These are phyloP conservation scores for Thomomys bottae DNA, from an alignment of 2,113 vertebrate genomes.

Conservation along the genomic window DNA sequence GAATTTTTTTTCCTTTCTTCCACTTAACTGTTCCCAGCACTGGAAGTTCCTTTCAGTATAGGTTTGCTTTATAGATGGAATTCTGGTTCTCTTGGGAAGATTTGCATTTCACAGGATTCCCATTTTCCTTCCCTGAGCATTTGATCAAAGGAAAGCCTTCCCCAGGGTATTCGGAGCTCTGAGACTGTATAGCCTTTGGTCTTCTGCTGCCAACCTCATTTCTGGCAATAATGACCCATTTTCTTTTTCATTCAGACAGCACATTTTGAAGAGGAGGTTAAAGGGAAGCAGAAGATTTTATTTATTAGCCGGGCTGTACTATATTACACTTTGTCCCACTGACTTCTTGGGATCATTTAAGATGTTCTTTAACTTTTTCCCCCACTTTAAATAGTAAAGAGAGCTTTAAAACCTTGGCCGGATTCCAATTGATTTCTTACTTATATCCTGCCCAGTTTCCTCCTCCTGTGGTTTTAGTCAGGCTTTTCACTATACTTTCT, in stretches of 20 bases:
- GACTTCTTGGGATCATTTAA: constrained; percentile 35
- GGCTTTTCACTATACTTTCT: constrained; percentile 27
- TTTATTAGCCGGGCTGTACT: background rate
- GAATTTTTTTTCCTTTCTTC: background rate
- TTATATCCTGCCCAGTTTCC: background rate
- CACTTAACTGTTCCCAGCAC: background rate
- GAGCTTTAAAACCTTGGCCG: constrained; percentile 2
- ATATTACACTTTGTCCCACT: background rate
- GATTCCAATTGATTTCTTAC: background rate
- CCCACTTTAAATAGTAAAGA: background rate
- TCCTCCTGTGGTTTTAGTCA: background rate
- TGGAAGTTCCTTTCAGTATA: background rate
- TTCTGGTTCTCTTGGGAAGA: constrained; percentile 63
- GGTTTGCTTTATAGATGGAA: constrained; percentile 39
- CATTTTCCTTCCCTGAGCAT: background rate
- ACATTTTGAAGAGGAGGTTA: constrained; percentile 13
- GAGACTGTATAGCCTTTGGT: background rate
- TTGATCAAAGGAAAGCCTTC: constrained; percentile 52
- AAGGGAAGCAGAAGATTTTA: constrained; percentile 32
- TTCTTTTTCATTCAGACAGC: background rate
- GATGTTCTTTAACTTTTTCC: constrained; percentile 34
- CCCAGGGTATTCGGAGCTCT: background rate
- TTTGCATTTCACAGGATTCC: constrained; percentile 17
- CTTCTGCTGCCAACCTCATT: background rate
- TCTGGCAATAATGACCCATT: background rate